Conservation (phyloP, 2,113 vertebrate genomes). For the Elaphurus davidianus region DNA sequence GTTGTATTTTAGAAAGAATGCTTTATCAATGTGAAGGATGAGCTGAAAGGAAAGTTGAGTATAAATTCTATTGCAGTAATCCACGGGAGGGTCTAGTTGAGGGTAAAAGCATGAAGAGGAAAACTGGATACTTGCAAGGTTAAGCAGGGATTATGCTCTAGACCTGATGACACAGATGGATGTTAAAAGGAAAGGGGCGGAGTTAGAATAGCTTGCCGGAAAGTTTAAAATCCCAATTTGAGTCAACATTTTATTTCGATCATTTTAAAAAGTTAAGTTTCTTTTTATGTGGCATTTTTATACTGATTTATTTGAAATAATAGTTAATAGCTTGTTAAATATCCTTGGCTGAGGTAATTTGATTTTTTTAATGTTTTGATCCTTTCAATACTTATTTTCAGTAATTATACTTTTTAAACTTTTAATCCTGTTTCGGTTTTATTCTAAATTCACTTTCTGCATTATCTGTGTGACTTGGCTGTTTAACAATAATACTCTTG, state of each 20-base stretch:
- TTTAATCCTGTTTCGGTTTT: conserved; percentile 41
- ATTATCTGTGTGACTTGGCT: conserved; percentile 51
- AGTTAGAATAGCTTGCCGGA: neutral
- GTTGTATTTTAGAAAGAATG: conserved; percentile 23
- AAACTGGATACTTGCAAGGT: neutral
- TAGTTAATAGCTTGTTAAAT: conserved; percentile 34
- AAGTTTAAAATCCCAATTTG: neutral
- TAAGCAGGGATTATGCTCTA: neutral
- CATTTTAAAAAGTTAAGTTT: neutral
- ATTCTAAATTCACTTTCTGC: conserved; percentile 35
- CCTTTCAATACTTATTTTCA: conserved; percentile 27
- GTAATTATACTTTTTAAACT: conserved; percentile 43
- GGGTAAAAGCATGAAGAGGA: neutral
- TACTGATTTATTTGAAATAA: conserved; percentile 26
- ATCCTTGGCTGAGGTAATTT: conserved; percentile 15
- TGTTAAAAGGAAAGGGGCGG: neutral
- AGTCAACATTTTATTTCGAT: neutral
- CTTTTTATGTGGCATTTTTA: conserved; percentile 24
- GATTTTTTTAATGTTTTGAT: conserved; percentile 46
- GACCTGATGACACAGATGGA: neutral
- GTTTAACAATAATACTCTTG: conserved; percentile 56
- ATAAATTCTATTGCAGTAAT: neutral
- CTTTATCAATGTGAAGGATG: neutral
- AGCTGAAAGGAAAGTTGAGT: neutral
- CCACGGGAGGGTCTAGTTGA: neutral